phyloP scores from a whole-genome alignment of 2,888 invertebrate genomes.

The Candidula unifasciata region DNA sequence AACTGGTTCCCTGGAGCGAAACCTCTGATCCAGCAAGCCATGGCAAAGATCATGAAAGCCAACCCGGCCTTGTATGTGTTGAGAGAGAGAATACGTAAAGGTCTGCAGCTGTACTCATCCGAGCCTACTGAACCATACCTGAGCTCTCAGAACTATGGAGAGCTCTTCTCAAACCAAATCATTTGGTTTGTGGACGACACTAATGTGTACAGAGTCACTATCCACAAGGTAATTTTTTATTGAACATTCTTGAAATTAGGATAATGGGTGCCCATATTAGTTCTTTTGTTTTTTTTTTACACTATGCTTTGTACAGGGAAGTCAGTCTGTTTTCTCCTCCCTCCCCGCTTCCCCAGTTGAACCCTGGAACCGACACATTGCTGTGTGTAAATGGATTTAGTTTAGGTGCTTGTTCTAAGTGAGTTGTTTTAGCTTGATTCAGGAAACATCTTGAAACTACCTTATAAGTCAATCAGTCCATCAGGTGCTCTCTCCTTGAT shows the following conservation, averaged over 20 bases:
- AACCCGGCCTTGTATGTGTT: slow-evolving; percentile 98
- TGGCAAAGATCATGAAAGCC: slow-evolving; percentile 99
- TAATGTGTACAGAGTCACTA: slow-evolving; percentile 99
- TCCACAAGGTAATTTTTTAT: slow-evolving; percentile 87
- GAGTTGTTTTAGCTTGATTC: no score
- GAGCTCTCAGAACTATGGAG: slow-evolving; percentile 99
- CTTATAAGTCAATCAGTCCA: no score
- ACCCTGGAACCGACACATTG: no score
- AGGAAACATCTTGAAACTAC: no score
- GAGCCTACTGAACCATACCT: slow-evolving; percentile 99
- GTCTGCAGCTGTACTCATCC: slow-evolving; percentile 96
- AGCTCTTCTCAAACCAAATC: slow-evolving; percentile 99
- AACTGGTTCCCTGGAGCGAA: slow-evolving; percentile 99
- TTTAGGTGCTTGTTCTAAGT: no score
- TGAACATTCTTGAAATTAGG: not conserved
- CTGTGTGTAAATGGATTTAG: no score
- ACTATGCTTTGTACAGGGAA: no score
- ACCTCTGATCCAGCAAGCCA: slow-evolving; percentile 98
- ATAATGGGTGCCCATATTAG: no score
- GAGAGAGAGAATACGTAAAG: slow-evolving; percentile 98
- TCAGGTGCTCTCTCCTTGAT: no score
- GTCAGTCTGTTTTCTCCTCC: no score
- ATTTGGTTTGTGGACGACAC: slow-evolving; percentile 99
- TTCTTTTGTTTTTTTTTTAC: no score
- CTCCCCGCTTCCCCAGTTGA: no score